Evolutionary conservation across 2,888 invertebrate species (phyloP).

Genomic region (Rhogogaster chlorosoma): DNA sequence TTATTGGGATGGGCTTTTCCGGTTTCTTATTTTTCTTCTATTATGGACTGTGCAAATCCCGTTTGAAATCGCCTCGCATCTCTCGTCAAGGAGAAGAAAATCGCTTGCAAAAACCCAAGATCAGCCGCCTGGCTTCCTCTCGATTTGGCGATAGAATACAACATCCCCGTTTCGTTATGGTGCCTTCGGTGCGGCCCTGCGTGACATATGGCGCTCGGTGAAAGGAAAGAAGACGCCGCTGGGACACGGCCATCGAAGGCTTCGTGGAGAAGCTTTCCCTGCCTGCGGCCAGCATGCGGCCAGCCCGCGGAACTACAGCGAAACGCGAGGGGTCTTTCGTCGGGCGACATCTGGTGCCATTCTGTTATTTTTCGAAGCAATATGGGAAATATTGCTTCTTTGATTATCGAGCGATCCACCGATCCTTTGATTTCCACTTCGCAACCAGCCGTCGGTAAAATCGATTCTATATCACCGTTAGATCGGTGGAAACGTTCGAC

Average conservation of each 20-base stretch:
- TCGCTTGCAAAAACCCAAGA: background rate
- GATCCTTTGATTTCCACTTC: background rate
- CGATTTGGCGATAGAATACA: background rate
- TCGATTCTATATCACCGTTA: background rate
- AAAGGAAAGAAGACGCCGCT: slow-evolving; percentile 65
- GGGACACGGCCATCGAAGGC: slow-evolving; percentile 56
- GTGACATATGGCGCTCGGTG: slow-evolving; percentile 66
- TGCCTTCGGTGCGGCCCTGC: slow-evolving; percentile 60
- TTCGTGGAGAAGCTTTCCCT: slow-evolving; percentile 70
- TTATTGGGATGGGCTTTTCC: background rate
- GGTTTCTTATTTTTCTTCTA: background rate
- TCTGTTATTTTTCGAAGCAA: background rate
- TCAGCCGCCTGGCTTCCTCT: background rate
- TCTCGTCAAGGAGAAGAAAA: background rate
- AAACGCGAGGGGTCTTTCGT: background rate
- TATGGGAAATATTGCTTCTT: background rate
- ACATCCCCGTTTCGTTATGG: background rate
- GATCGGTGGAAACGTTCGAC: background rate
- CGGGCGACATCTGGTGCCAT: slow-evolving; percentile 5
- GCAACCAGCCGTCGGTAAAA: background rate
- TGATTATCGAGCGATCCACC: background rate
- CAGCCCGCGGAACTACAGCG: slow-evolving; percentile 34
- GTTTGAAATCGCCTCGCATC: background rate
- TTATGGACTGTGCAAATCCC: background rate
- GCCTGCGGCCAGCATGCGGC: slow-evolving; percentile 65